Percentiles rank a stretch among this genome's conserved stretches.
phyloP scores from a whole-genome alignment of 2,797 vertebrate genomes.

The Notolepis coatsorum region DNA sequence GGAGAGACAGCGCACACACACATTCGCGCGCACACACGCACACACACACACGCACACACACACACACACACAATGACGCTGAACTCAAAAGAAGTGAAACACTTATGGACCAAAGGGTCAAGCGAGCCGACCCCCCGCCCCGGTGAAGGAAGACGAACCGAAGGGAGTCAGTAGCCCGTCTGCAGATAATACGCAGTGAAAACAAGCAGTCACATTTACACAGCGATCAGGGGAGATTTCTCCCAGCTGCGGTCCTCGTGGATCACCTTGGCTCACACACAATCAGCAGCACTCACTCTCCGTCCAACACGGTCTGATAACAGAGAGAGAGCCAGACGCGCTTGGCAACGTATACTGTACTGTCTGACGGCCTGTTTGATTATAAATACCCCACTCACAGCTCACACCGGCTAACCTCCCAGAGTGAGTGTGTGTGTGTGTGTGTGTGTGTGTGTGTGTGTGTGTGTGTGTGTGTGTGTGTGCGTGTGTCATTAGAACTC shows the following conservation, averaged over 20 bases:
- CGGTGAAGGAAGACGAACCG: slow-evolving; percentile 10
- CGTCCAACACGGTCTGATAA: slow-evolving; percentile 33
- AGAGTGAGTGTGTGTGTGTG: not conserved
- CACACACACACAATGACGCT: not conserved
- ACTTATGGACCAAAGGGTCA: too few relatives aligned
- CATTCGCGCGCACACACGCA: not conserved
- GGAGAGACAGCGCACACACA: not conserved
- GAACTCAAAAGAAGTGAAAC: not conserved
- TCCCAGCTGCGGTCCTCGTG: slow-evolving; percentile 53
- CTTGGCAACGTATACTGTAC: slow-evolving; percentile 29
- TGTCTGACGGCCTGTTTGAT: slow-evolving; percentile 29
- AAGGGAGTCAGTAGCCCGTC: not conserved
- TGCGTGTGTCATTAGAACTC: too few relatives aligned
- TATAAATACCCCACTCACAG: slow-evolving; percentile 43
- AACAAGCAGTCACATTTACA: slow-evolving; percentile 24
- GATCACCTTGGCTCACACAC: slow-evolving; percentile 54
- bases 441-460: not conserved
- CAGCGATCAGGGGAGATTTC: slow-evolving; percentile 39
- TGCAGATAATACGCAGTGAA: slow-evolving; percentile 10
- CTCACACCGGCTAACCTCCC: slow-evolving; percentile 33
- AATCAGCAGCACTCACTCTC: slow-evolving; percentile 32
- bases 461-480: too few relatives aligned
- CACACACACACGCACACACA: not conserved
- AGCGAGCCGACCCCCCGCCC: too few relatives aligned
- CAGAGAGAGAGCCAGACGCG: slow-evolving; percentile 49